Evolutionary conservation across 2,888 invertebrate species (phyloP).

Genomic region (Volucella inflata): DNA sequence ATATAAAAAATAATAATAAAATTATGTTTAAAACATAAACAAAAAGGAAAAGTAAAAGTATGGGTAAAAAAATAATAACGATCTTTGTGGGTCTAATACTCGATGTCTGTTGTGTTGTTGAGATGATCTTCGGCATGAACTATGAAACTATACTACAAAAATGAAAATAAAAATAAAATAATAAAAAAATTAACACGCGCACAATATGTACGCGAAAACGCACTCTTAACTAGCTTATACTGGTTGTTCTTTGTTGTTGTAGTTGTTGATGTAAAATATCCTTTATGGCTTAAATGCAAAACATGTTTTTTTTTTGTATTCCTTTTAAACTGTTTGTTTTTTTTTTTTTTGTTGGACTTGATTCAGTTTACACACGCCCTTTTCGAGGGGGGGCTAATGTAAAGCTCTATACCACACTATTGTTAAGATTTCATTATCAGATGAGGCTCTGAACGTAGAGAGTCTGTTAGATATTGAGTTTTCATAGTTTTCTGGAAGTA

Average conservation of each 20-base stretch:
- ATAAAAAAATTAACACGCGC: conserved; percentile 21
- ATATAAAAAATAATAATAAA: conserved; percentile 38
- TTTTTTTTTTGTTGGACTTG: conserved; percentile 32
- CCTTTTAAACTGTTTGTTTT: conserved; percentile 28
- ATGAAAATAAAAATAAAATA: conserved; percentile 16
- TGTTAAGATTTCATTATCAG: conserved; percentile 81
- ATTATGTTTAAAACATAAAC: conserved; percentile 53
- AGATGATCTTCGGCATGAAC: conserved; percentile 60
- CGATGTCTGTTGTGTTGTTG: conserved; percentile 57
- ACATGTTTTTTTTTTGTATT: conserved; percentile 45
- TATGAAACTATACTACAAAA: not conserved
- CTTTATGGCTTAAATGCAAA: conserved; percentile 66
- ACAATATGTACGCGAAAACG: conserved; percentile 48
- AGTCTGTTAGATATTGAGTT: conserved; percentile 83
- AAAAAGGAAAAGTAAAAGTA: conserved; percentile 29
- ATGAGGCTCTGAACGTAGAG: conserved; percentile 83
- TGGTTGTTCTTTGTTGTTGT: conserved; percentile 25
- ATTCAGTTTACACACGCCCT: conserved; percentile 39
- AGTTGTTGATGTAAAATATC: conserved; percentile 28
- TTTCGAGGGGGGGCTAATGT: conserved; percentile 22
- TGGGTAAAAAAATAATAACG: conserved; percentile 34
- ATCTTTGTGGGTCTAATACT: conserved; percentile 67
- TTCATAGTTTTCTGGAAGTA: conserved; percentile 84
- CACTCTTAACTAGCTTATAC: conserved; percentile 62
- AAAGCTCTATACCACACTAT: conserved; percentile 1